Evolutionary conservation across 2,113 vertebrate genomes (phyloP), one percentile per base, ranked within the genome.

Genomic region (Uria aalge): DNA sequence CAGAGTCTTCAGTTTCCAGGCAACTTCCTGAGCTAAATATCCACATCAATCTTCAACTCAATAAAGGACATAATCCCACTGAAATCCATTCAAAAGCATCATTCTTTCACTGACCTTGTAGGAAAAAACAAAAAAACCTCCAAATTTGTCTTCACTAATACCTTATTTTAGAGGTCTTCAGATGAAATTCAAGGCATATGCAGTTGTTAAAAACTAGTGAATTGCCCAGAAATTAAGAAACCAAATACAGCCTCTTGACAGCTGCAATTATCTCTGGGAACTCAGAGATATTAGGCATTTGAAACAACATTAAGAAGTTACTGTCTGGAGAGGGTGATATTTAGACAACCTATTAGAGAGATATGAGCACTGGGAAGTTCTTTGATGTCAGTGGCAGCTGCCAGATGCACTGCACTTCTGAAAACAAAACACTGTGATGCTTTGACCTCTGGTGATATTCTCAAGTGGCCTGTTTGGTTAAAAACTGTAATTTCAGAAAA

Each of bases 231-330:
- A 84, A 67, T 76, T 4, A 55, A 87, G 81, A 91, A 52, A 90
- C 48, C 45, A 96, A 94, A 86, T 86, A 80, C 8, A 30, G 41
- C 36, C 63, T 87, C 83, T 77, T 94, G 75, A 67, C 86, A 96
- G 85, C 74, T 89, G 50, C 3, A 64, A 4, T 75, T 59, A 10
- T 63, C 85, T 89, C 88, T 53, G 88, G 69, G 85, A 95, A 53
- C 53, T 26, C 40, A 22, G 56, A 90, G 57, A 40, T 79, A 83
- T 6, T 34, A 93, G 56, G 5, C 32, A 71, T 85, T 91, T 80
- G 63, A 80, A 60, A 59, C 19, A 88, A 53, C 29, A 55, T 87
- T n/a, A 47, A 89, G 55, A 81, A 81, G 81, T 55, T 47, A 26
- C 55, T 76, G 5, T 81, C 17, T 40, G n/a, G 11, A 63, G 40